Evolutionary conservation across 2,113 vertebrate species (phyloP).

Genomic region (Sapajus apella): DNA sequence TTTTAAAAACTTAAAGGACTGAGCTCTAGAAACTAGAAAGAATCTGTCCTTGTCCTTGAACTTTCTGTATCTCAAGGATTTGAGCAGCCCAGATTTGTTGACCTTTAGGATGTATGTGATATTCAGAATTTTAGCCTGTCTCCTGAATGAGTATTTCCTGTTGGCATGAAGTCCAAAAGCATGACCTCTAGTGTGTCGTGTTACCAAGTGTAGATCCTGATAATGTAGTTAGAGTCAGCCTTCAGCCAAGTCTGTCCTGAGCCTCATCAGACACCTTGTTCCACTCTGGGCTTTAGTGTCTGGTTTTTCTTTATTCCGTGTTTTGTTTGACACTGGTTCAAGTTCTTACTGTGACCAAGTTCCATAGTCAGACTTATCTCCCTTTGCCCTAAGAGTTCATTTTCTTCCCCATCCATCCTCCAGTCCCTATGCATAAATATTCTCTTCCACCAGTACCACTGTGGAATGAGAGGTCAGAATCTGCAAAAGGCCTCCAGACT

Average conservation of each 20-base stretch:
- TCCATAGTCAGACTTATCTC: background rate
- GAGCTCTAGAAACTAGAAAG: background rate
- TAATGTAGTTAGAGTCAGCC: background rate
- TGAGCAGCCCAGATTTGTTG: background rate
- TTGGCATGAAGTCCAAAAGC: background rate
- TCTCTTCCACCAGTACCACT: background rate
- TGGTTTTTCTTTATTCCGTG: background rate
- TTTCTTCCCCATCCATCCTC: background rate
- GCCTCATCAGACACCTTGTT: background rate
- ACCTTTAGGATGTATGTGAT: background rate
- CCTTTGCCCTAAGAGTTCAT: background rate
- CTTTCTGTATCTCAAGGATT: background rate
- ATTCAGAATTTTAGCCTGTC: background rate
- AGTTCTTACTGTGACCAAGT: background rate
- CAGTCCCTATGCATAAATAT: background rate
- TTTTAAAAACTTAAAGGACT: background rate
- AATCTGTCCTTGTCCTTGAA: background rate
- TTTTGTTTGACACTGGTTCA: background rate
- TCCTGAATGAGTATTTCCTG: background rate
- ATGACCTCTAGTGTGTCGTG: background rate
- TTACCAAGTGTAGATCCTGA: background rate
- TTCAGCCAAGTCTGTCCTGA: rapidly evolving
- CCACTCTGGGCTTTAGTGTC: background rate
- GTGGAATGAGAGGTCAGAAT: background rate
- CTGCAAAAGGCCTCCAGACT: background rate